phyloP scores from a whole-genome alignment of 2,113 vertebrate species.

The Rattus rattus region DNA sequence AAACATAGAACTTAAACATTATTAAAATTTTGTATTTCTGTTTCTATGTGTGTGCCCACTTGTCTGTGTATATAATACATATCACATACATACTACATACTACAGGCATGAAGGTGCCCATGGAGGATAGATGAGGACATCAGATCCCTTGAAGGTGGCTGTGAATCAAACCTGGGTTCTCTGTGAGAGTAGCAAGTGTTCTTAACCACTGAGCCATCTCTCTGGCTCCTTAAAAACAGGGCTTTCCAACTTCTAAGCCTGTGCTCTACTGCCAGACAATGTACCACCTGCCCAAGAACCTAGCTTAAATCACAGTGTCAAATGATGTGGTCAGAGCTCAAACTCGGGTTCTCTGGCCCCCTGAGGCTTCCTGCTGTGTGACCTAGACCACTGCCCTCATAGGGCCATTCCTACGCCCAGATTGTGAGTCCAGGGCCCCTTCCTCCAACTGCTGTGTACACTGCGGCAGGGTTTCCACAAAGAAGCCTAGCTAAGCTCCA shows the following conservation, averaged over 20 bases:
- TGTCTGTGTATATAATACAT: not conserved
- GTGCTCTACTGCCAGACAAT: not conserved
- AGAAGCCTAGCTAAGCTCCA: not conserved
- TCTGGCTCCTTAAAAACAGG: not conserved
- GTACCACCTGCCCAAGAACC: not conserved
- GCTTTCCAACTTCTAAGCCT: not conserved
- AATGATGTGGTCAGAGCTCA: no score
- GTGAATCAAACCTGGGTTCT: not conserved
- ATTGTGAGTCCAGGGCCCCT: not conserved
- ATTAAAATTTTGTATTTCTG: not conserved
- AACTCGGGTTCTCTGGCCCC: not conserved
- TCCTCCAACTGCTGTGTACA: not conserved
- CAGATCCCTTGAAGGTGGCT: not conserved
- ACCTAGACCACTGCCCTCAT: not conserved
- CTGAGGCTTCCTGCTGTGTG: not conserved
- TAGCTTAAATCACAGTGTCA: not conserved
- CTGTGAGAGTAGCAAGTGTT: not conserved
- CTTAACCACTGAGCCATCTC: not conserved
- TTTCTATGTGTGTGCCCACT: not conserved
- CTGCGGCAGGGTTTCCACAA: accelerated
- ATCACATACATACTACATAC: no score
- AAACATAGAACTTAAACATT: not conserved
- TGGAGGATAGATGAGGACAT: not conserved
- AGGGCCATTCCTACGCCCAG: not conserved
- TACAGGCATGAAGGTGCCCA: not conserved